Percentiles rank a stretch among this genome's conserved stretches.
These are phyloP conservation scores for Squalus acanthias DNA, from an alignment of 2,797 vertebrate species.

Conservation along the genomic window DNA sequence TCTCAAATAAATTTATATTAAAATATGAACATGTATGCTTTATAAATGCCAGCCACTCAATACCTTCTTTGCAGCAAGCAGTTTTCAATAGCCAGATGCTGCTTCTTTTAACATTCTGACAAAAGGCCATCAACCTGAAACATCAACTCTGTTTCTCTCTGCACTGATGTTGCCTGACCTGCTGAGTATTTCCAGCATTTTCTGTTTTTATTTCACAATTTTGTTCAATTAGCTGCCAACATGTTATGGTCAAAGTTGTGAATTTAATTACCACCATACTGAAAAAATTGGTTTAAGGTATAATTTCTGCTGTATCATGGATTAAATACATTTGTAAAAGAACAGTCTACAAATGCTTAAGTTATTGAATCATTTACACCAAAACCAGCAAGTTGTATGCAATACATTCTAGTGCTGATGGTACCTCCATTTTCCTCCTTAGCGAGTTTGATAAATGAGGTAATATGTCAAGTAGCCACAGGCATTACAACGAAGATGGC, in stretches of 20 bases:
- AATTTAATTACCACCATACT: background rate
- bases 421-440: background rate
- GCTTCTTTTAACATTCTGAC: background rate
- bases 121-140: background rate
- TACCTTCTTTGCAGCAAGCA: background rate
- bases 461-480: background rate
- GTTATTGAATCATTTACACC: background rate
- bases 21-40: background rate
- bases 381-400: background rate
- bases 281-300: background rate
- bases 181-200: background rate
- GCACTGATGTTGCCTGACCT: background rate
- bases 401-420: background rate
- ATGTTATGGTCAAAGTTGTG: background rate
- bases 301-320: no score
- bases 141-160: background rate
- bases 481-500: background rate
- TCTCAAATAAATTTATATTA: background rate
- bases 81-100: background rate
- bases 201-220: background rate
- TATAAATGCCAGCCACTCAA: background rate
- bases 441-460: background rate
- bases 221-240: background rate
- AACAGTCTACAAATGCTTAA: background rate
- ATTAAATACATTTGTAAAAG: background rate